These are phyloP conservation scores for Mus musculus DNA, from an alignment of 2,113 vertebrate genomes.

Conservation along the genomic window DNA sequence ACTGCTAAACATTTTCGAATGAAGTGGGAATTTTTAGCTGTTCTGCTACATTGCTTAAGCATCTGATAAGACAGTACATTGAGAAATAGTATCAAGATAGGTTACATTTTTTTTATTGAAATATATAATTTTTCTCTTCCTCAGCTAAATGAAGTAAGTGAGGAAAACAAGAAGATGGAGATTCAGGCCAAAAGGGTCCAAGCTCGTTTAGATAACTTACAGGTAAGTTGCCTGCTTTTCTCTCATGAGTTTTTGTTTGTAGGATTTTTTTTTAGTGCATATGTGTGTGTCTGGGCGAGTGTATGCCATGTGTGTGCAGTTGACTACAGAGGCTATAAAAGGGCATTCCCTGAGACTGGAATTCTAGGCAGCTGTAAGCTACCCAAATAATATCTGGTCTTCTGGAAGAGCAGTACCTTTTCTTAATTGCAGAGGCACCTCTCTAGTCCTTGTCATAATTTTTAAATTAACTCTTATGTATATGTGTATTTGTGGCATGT, in stretches of 20 bases:
- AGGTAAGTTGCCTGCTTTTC: slow-evolving; percentile 84
- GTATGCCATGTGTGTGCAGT: not conserved
- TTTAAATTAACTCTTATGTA: not conserved
- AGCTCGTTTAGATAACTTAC: slow-evolving; percentile 94
- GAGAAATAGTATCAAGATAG: slow-evolving; percentile 25
- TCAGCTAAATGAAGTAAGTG: slow-evolving; percentile 90
- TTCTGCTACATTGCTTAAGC: not conserved
- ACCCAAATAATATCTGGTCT: no score
- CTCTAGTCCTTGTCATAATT: not conserved
- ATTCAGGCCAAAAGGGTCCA: slow-evolving; percentile 90
- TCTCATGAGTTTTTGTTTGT: slow-evolving; percentile 41
- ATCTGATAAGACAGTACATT: not conserved
- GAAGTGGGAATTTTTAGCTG: not conserved
- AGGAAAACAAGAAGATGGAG: slow-evolving; percentile 92
- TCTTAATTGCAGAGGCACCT: not conserved
- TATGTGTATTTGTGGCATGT: not conserved
- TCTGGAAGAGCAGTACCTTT: not conserved
- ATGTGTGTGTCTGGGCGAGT: not conserved
- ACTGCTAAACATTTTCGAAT: not conserved
- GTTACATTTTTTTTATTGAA: slow-evolving; percentile 5
- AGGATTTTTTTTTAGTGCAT: not conserved
- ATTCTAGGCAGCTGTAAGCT: not conserved
- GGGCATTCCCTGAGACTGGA: no score
- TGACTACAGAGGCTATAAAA: not conserved
- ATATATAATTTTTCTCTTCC: slow-evolving; percentile 65